Evolutionary conservation across 1,140 invertebrate species (phyloP).

Genomic region (Halesus radiatus): DNA sequence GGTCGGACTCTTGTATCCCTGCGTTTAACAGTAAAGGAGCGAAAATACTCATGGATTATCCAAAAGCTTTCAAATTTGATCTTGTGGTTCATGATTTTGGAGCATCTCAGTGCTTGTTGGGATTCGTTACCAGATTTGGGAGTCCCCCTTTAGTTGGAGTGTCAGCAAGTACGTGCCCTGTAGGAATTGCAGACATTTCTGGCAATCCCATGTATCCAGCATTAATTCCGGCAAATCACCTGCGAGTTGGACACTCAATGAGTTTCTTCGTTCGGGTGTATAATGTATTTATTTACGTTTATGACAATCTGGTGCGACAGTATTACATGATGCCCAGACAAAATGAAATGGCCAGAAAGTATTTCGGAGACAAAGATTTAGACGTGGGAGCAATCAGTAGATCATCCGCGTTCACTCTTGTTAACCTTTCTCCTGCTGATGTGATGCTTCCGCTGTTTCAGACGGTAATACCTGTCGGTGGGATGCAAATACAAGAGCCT

Average conservation of each 20-base stretch:
- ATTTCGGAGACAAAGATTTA: conserved; percentile 41
- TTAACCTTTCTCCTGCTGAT: conserved; percentile 50
- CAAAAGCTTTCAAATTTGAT: conserved; percentile 58
- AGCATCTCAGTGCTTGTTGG: conserved; percentile 54
- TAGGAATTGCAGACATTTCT: conserved; percentile 48
- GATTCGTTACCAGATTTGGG: conserved; percentile 52
- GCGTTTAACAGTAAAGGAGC: conserved; percentile 48
- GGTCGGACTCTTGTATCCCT: conserved; percentile 48
- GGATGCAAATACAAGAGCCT: conserved; percentile 66
- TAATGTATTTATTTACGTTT: conserved; percentile 58
- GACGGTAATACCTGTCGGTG: conserved; percentile 71
- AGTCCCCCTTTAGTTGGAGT: conserved; percentile 53
- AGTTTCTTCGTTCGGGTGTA: conserved; percentile 58
- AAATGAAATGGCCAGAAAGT: conserved; percentile 42
- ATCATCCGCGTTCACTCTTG: conserved; percentile 47
- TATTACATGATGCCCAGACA: conserved; percentile 47
- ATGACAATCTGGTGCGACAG: conserved; percentile 47
- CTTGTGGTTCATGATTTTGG: conserved; percentile 58
- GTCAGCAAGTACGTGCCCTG: conserved; percentile 51
- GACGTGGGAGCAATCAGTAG: conserved; percentile 47
- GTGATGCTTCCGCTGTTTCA: conserved; percentile 58
- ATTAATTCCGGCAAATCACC: conserved; percentile 46
- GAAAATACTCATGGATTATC: conserved; percentile 49
- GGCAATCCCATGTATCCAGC: conserved; percentile 52
- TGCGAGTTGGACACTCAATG: conserved; percentile 56